Evolutionary conservation across 2,888 invertebrate species (phyloP).

Genomic region (Harmothoe impar): DNA sequence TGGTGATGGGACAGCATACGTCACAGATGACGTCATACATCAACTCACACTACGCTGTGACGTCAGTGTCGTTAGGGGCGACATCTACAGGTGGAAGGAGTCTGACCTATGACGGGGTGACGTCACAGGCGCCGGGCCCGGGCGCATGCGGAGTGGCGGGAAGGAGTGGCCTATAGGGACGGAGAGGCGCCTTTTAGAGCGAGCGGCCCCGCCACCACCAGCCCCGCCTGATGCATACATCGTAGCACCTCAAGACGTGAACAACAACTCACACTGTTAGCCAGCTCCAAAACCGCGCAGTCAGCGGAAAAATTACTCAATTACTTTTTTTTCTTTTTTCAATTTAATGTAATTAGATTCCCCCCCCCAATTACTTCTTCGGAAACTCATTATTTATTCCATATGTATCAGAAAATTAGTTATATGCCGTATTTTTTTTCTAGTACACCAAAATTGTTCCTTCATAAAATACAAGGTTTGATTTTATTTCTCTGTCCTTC

Average conservation of each 20-base stretch:
- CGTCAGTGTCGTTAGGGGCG: conserved; percentile 49
- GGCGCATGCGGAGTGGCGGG: conserved; percentile 41
- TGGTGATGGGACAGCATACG: conserved; percentile 55
- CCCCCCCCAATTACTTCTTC: too few relatives aligned
- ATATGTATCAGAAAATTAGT: too few relatives aligned
- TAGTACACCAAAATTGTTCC: too few relatives aligned
- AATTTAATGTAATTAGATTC: too few relatives aligned
- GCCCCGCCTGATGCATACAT: not conserved
- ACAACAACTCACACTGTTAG: not conserved
- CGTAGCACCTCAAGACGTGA: conserved; percentile 46
- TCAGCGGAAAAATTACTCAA: not conserved
- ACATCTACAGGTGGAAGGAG: conserved; percentile 55
- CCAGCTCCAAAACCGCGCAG: not conserved
- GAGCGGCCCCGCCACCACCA: conserved; percentile 6
- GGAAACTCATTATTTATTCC: too few relatives aligned
- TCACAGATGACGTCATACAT: conserved; percentile 44
- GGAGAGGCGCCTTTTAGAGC: conserved; percentile 43
- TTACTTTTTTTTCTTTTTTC: too few relatives aligned
- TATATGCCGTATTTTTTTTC: too few relatives aligned
- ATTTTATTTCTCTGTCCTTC: too few relatives aligned
- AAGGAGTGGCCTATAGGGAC: conserved; percentile 56
- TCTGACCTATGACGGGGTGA: conserved; percentile 60
- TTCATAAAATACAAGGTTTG: too few relatives aligned
- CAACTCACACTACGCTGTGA: conserved; percentile 54
- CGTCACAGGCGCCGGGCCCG: conserved; percentile 44